phyloP scores from a whole-genome alignment of 2,888 invertebrate species.

The Nomada ruficornis region DNA sequence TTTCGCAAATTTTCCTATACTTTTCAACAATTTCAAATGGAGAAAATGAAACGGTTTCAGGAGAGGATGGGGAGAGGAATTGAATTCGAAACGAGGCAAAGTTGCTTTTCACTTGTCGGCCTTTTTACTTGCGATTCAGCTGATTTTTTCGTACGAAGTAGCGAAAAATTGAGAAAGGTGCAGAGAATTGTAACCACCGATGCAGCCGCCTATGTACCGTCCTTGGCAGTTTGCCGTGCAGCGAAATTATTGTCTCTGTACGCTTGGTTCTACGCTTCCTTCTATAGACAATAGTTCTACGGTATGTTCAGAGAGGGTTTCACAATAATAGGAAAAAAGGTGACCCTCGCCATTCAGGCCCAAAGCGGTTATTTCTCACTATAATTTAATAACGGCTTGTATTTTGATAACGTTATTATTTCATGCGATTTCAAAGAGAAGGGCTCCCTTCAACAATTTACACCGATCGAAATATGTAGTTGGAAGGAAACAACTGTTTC shows the following conservation, averaged over 20 bases:
- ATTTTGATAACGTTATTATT: slow-evolving; percentile 74
- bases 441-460: slow-evolving; percentile 29
- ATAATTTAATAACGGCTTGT: slow-evolving; percentile 78
- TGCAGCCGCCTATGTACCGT: slow-evolving; percentile 77
- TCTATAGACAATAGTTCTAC: slow-evolving; percentile 56
- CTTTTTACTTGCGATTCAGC: slow-evolving; percentile 33
- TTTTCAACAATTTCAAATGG: not conserved
- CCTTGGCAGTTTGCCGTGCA: slow-evolving; percentile 74
- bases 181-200: slow-evolving; percentile 58
- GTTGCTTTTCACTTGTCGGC: not conserved
- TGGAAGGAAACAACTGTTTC: slow-evolving; percentile 1
- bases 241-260: slow-evolving; percentile 71
- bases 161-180: slow-evolving; percentile 51
- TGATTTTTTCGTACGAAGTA: slow-evolving; percentile 32
- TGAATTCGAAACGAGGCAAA: slow-evolving; percentile 1
- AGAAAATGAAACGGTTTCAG: not conserved
- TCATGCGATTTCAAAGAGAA: slow-evolving; percentile 48
- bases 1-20: not conserved
- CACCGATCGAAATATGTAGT: slow-evolving; percentile 22
- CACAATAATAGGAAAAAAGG: slow-evolving; percentile 80
- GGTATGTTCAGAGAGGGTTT: slow-evolving; percentile 69
- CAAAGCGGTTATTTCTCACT: slow-evolving; percentile 79
- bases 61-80: not conserved
- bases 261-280: slow-evolving; percentile 42
- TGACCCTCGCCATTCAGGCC: slow-evolving; percentile 76